A percentile compares a stretch with the other conserved stretches of the same genome.
These are phyloP conservation scores for Gallinago nigripennis DNA, from an alignment of 2,797 vertebrate genomes.

Conservation along the genomic window DNA sequence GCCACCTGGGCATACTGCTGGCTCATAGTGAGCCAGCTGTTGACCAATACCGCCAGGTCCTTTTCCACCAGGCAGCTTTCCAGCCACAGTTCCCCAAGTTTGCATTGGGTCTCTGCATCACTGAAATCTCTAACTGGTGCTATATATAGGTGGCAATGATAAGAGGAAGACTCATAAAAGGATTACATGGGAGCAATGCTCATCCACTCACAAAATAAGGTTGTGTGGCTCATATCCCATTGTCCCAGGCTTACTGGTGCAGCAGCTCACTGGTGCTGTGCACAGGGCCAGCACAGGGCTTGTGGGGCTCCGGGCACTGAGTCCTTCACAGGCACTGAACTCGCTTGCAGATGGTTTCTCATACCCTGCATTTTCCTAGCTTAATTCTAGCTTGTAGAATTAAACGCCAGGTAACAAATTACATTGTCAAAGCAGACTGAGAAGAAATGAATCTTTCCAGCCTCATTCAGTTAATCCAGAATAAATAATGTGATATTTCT, in stretches of 20 bases:
- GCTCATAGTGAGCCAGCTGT: background rate
- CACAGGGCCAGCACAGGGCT: background rate
- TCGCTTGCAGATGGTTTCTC: background rate
- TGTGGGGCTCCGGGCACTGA: rapidly evolving
- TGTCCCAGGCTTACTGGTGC: background rate
- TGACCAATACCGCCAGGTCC: background rate
- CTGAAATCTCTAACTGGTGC: background rate
- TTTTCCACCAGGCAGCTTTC: background rate
- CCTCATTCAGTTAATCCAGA: slow-evolving; percentile 4
- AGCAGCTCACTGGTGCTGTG: background rate
- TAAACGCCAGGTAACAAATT: background rate
- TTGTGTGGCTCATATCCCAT: rapidly evolving
- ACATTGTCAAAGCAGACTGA: slow-evolving; percentile 36
- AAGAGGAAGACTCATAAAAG: background rate
- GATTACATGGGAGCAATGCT: background rate
- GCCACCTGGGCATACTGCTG: background rate
- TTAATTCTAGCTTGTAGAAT: slow-evolving; percentile 13
- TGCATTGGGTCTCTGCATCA: background rate
- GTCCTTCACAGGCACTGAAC: background rate
- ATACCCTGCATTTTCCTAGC: background rate
- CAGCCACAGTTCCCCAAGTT: background rate
- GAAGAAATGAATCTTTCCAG: slow-evolving; percentile 48
- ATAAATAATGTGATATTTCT: slow-evolving; percentile 49
- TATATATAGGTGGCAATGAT: background rate
- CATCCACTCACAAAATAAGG: background rate